Percentiles rank a stretch among this genome's conserved stretches.
phyloP scores from a whole-genome alignment of 2,797 vertebrate species.

The Chromis chromis region DNA sequence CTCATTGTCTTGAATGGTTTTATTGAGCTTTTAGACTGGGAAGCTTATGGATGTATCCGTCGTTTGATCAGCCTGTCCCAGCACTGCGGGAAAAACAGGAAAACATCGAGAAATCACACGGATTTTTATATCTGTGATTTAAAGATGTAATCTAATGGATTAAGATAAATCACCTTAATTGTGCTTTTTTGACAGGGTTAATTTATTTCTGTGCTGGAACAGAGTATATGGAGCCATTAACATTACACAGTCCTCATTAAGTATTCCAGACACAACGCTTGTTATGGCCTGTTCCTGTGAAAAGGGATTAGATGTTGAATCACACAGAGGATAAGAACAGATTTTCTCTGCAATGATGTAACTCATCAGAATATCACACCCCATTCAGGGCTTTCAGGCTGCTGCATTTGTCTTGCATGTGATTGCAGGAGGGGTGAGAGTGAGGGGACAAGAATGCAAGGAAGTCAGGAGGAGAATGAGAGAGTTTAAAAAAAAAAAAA shows the following conservation, averaged over 20 bases:
- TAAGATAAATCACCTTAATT: constrained; percentile 17
- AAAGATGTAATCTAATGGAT: constrained; percentile 1
- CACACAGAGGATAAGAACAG: constrained; percentile 65
- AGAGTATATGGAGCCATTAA: constrained; percentile 38
- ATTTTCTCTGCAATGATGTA: constrained; percentile 71
- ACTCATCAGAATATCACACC: constrained; percentile 71
- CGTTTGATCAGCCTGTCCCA: background rate
- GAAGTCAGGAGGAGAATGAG: constrained; percentile 41
- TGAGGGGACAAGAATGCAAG: constrained; percentile 22
- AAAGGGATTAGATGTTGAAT: constrained; percentile 75
- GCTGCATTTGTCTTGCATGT: constrained; percentile 69
- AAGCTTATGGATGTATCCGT: constrained; percentile 1
- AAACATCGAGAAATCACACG: background rate
- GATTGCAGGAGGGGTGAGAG: constrained; percentile 65
- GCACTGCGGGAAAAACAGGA: background rate
- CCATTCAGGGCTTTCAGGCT: constrained; percentile 63
- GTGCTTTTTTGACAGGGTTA: constrained; percentile 3
- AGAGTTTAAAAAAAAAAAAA: constrained; percentile 38
- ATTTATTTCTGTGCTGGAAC: constrained; percentile 29
- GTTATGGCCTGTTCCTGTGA: constrained; percentile 61
- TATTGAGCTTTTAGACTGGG: background rate
- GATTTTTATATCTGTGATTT: background rate
- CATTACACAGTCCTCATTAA: constrained; percentile 52
- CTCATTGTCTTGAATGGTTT: constrained; percentile 40
- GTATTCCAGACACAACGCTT: constrained; percentile 60